These are phyloP conservation scores for Plecturocebus donacophilus DNA, from an alignment of 2,113 vertebrate genomes.

Conservation along the genomic window DNA sequence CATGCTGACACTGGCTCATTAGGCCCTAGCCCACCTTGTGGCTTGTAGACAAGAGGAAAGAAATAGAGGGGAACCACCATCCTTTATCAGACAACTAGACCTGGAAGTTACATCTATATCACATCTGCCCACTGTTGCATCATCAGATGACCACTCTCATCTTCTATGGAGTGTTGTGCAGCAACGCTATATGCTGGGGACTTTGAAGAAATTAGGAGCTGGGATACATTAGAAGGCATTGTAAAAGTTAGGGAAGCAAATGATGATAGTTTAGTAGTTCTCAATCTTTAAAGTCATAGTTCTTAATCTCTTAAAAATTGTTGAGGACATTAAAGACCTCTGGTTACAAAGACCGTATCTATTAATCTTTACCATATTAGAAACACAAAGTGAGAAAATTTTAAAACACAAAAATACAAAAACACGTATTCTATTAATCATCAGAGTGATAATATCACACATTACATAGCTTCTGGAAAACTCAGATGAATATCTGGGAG, in stretches of 20 bases:
- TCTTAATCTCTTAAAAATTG: not conserved
- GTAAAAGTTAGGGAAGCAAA: not conserved
- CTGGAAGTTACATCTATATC: not conserved
- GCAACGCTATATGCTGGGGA: not conserved
- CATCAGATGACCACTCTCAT: not conserved
- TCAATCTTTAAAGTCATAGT: not conserved
- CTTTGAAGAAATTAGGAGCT: not conserved
- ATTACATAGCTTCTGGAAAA: not conserved
- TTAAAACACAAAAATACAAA: not conserved
- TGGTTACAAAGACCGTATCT: not conserved
- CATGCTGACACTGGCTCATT: not conserved
- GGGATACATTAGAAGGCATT: not conserved
- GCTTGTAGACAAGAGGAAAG: not conserved
- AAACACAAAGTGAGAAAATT: not conserved
- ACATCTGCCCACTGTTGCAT: not conserved
- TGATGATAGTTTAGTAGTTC: not conserved
- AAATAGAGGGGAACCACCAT: not conserved
- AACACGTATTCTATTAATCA: not conserved
- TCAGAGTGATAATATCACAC: not conserved
- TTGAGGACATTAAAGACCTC: not conserved
- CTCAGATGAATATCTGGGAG: slow-evolving; percentile 13
- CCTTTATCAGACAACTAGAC: not conserved
- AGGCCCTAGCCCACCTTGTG: not conserved
- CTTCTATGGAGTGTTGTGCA: not conserved
- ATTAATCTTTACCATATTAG: not conserved